Conservation (phyloP, 2,797 vertebrate species). For the Crypturellus tataupa region DNA sequence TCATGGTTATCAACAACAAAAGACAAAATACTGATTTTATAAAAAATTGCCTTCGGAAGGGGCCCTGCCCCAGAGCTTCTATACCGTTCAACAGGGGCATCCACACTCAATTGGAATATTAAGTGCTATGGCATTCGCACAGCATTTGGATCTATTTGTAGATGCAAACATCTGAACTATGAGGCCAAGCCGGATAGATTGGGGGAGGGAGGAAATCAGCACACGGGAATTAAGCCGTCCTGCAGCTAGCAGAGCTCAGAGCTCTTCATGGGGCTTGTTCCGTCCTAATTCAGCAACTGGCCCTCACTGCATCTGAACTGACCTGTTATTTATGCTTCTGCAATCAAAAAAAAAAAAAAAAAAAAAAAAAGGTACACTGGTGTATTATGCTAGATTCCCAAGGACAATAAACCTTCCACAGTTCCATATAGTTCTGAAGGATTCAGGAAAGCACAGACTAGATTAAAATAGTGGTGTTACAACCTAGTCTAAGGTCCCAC, state of each 20-base stretch:
- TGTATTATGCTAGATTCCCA: not conserved
- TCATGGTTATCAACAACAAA: no score
- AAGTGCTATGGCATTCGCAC: not conserved
- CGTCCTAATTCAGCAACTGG: not conserved
- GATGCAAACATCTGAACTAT: not conserved
- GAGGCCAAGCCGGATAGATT: not conserved
- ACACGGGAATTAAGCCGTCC: not conserved
- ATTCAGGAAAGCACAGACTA: fast-evolving
- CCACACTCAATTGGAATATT: not conserved
- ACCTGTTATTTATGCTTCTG: fast-evolving
- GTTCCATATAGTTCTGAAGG: not conserved
- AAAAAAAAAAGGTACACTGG: no score
- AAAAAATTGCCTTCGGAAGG: no score
- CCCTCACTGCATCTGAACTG: fast-evolving
- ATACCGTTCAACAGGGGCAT: not conserved
- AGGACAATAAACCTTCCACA: not conserved
- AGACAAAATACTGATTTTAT: no score
- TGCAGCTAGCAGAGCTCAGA: not conserved
- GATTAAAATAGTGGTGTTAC: not conserved
- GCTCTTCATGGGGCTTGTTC: not conserved
- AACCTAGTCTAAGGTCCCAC: not conserved
- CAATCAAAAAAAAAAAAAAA: no score
- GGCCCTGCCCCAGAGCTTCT: not conserved
- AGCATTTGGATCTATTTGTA: not conserved
- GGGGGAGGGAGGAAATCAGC: not conserved